Evolutionary conservation across 1,140 invertebrate genomes (phyloP).

Genomic region (Drosophila mayri): DNA sequence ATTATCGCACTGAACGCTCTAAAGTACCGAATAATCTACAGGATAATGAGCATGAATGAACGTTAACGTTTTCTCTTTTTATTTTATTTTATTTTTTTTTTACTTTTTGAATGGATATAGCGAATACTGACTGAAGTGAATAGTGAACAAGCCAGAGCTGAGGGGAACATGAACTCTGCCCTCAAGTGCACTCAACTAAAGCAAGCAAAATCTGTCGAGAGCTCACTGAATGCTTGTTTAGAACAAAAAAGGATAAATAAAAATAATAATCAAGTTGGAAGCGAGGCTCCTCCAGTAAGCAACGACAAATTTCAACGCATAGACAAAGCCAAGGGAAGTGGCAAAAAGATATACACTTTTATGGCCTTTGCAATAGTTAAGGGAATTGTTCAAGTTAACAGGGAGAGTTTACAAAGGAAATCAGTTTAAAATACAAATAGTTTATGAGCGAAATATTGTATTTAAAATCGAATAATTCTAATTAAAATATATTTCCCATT

Average conservation of each 20-base stretch:
- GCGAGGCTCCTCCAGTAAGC: constrained; percentile 29
- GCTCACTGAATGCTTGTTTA: constrained; percentile 52
- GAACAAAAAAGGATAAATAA: constrained; percentile 25
- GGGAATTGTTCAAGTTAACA: not conserved
- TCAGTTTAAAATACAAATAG: not conserved
- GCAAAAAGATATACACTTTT: constrained; percentile 1
- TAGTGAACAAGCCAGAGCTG: constrained; percentile 3
- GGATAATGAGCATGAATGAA: constrained; percentile 79
- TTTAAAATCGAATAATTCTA: not conserved
- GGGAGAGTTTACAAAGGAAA: not conserved
- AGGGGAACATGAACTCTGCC: constrained; percentile 6
- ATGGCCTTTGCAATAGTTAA: not conserved
- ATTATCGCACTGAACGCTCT: constrained; percentile 77
- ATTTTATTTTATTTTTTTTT: constrained; percentile 29
- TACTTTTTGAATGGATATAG: constrained; percentile 42
- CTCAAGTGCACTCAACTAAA: constrained; percentile 59
- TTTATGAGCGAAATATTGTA: not conserved
- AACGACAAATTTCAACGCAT: constrained; percentile 24
- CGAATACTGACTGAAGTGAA: constrained; percentile 16
- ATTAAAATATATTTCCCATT: not conserved
- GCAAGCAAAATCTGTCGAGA: constrained; percentile 61
- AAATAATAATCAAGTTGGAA: constrained; percentile 28
- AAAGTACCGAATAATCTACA: constrained; percentile 81
- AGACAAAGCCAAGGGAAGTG: constrained; percentile 15
- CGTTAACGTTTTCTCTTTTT: constrained; percentile 57